Conservation (phyloP, 2,797 vertebrate species). For the Meriones psammophilus region DNA sequence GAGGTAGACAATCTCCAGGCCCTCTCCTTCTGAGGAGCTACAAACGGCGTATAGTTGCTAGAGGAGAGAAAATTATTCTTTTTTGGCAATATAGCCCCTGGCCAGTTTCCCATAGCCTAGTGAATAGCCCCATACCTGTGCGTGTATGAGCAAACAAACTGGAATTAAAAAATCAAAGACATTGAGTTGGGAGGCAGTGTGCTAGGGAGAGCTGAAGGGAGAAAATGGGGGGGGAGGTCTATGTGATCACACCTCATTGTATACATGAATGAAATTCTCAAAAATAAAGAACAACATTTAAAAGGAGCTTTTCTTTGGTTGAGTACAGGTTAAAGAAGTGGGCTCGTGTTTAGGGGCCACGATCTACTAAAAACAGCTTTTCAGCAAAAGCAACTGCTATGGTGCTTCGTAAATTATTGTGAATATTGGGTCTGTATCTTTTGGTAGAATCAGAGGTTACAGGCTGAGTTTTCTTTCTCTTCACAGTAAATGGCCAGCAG, state of each 20-base stretch:
- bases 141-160: not conserved
- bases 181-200: not conserved
- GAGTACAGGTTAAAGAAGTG: conserved; percentile 16
- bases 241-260: not conserved
- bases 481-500: not conserved
- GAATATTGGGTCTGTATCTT: not conserved
- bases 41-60: not conserved
- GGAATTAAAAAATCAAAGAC: not conserved
- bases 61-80: not conserved
- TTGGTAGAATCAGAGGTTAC: not conserved
- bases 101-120: not conserved
- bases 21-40: not conserved
- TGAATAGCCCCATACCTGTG: not conserved
- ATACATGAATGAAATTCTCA: not conserved
- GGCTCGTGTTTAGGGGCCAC: not conserved
- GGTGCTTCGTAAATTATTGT: not conserved
- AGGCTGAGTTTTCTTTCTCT: not conserved
- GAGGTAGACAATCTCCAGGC: not conserved
- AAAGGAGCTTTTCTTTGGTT: not conserved
- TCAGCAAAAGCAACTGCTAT: not conserved
- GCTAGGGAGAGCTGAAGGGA: not conserved
- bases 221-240: not conserved
- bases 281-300: not conserved
- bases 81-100: not conserved
- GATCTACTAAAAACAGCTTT: not conserved